Evolutionary conservation across 1,140 invertebrate genomes (phyloP).

Genomic region (Nymphalis io): DNA sequence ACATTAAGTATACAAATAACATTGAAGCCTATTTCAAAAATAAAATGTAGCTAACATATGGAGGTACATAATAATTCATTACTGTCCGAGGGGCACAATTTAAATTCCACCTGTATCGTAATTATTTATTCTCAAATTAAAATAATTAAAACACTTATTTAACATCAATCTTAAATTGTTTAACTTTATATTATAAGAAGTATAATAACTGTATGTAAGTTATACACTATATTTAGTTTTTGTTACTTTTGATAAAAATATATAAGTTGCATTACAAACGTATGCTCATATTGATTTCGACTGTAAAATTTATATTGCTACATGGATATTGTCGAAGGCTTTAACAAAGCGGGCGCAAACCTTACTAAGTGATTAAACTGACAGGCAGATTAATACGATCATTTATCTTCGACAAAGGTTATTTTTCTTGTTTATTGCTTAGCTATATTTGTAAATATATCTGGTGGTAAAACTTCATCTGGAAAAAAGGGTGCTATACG

Average conservation of each 20-base stretch:
- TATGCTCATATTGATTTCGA: not conserved
- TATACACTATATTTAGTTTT: not conserved
- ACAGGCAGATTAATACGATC: conserved; percentile 14
- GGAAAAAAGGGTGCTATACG: not conserved
- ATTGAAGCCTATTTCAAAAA: not conserved
- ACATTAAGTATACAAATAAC: too few relatives aligned
- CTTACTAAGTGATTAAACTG: conserved; percentile 12
- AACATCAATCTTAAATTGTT: too few relatives aligned
- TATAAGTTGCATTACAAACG: not conserved
- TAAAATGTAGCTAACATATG: not conserved
- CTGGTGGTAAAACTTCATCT: too few relatives aligned
- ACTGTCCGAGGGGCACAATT: too few relatives aligned
- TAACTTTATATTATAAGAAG: too few relatives aligned
- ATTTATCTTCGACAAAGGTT: conserved; percentile 16
- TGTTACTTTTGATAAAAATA: not conserved
- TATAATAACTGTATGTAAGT: too few relatives aligned
- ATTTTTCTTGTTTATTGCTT: too few relatives aligned
- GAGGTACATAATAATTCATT: not conserved
- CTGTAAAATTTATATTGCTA: not conserved
- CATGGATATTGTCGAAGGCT: not conserved
- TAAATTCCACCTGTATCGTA: too few relatives aligned
- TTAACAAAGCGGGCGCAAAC: conserved; percentile 15
- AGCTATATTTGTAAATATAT: too few relatives aligned
- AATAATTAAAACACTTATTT: too few relatives aligned
- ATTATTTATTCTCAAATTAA: too few relatives aligned